Base-by-base conservation (phyloP, 2,888 invertebrate species). In the Dryobotodes eremita region DNA sequence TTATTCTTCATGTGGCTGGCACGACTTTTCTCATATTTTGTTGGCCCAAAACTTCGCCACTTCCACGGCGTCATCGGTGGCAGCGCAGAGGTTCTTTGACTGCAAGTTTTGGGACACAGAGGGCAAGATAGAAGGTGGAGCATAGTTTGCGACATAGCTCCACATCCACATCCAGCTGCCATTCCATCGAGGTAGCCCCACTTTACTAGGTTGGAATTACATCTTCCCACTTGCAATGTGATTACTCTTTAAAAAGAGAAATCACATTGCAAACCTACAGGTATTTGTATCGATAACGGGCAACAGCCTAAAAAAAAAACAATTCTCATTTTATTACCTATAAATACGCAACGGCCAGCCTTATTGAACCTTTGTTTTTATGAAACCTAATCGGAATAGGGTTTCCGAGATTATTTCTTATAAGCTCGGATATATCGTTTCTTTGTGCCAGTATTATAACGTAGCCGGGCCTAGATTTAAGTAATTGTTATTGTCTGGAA, bases 361-460 rank as follows among this genome's bases (percentile, higher is more conserved):
- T 65, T 86, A 87, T 84, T 79, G 82, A 70, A 76, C 77, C 82
- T 84, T 77, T 82, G 68, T 80, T 82, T 86, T 87, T 82, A 76
- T 77, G 77, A 68, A 86, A 84, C 71, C 77, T 87, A 86, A 86
- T 84, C 82, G 72, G 36, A 68, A 79, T 77, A 74, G 23, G 82
- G 66, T 69, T 69, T 59, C 68, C 20, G 53, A 76, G 76, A 72
- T 86, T 84, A 79, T 80, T 85, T 85, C 71, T 53, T 84, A 57
- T 13, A 7, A 53, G 66, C 74, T 31, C 36, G 75, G 75, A 82
- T 57, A 78, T 76, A 75, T 76, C 83, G 59, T 72, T 65, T 76
- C 71, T 79, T 80, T 70, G 68, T 50, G 31, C 46, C 13, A n/a
- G 7, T 72, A 53, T 72, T 86, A 62, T 86, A 64, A 55, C n/a